Percentiles rank a stretch among this genome's conserved stretches.
Conservation (phyloP, 1,140 invertebrate species). For the Papilio polyxenes region DNA sequence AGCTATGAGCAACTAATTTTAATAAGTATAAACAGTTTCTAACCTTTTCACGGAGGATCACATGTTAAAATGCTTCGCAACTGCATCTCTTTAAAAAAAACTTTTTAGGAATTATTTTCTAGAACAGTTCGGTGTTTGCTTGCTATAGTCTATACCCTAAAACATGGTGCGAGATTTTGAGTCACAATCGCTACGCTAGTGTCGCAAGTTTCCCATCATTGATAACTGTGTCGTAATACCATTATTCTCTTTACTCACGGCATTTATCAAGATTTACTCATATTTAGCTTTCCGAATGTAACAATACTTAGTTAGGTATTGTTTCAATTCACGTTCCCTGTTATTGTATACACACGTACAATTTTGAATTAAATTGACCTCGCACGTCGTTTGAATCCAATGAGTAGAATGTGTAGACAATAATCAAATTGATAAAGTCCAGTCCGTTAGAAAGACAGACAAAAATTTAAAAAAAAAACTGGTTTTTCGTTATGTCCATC, state of each 20-base stretch:
- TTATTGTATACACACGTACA: not conserved
- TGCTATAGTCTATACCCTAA: not conserved
- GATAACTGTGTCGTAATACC: slow-evolving; percentile 62
- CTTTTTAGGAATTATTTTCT: not conserved
- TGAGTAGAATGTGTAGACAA: not conserved
- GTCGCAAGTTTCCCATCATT: slow-evolving; percentile 67
- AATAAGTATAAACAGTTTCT: no score
- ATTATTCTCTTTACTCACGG: slow-evolving; percentile 61
- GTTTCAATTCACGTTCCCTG: slow-evolving; percentile 24
- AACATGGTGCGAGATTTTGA: not conserved
- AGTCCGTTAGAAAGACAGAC: no score
- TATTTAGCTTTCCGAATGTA: slow-evolving; percentile 45
- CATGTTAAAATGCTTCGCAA: no score
- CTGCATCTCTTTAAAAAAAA: not conserved
- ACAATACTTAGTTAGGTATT: slow-evolving; percentile 43
- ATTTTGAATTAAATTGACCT: not conserved
- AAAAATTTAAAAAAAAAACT: no score
- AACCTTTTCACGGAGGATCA: no score
- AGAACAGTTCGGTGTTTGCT: not conserved
- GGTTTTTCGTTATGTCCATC: no score
- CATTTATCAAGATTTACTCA: slow-evolving; percentile 55
- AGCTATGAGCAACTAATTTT: no score
- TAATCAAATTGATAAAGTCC: no score
- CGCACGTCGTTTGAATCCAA: not conserved
- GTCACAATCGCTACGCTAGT: slow-evolving; percentile 44